Percentiles rank a stretch among this genome's conserved stretches.
These are phyloP conservation scores for Aphidius gifuensis DNA, from an alignment of 1,140 invertebrate species.

Conservation along the genomic window DNA sequence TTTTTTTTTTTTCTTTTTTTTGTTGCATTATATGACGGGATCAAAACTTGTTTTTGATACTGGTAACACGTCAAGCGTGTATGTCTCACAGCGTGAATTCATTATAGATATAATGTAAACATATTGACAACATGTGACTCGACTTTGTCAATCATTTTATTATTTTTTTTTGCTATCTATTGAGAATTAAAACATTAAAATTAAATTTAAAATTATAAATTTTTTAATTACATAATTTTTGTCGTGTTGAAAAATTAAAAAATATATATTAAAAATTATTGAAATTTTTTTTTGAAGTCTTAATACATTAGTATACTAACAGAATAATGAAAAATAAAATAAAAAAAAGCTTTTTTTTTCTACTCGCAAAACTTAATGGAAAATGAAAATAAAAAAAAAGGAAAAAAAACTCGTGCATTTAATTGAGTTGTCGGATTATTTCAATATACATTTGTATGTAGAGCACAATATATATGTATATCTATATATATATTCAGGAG, in stretches of 20 bases:
- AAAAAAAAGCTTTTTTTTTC: too few relatives aligned
- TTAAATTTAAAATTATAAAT: too few relatives aligned
- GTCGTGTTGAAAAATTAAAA: too few relatives aligned
- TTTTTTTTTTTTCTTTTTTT: background rate
- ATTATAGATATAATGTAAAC: constrained; percentile 56
- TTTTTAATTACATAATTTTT: too few relatives aligned
- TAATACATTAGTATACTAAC: too few relatives aligned
- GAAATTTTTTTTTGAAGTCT: too few relatives aligned
- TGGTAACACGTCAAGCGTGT: constrained; percentile 17
- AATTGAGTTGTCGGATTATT: background rate
- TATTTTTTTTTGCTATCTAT: background rate
- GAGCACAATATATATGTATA: too few relatives aligned
- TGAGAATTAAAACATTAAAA: background rate
- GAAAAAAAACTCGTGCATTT: background rate
- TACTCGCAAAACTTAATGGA: too few relatives aligned
- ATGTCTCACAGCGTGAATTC: constrained; percentile 42
- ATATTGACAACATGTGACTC: constrained; percentile 44
- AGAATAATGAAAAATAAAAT: too few relatives aligned
- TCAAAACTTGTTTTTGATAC: constrained; percentile 41
- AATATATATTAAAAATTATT: too few relatives aligned
- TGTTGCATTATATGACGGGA: constrained; percentile 4
- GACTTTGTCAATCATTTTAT: constrained; percentile 12
- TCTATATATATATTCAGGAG: background rate
- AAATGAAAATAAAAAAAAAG: too few relatives aligned
- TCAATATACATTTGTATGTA: too few relatives aligned